Conservation (phyloP, 1,140 invertebrate genomes). For the Pachyrhynchus sulphureomaculatus region DNA sequence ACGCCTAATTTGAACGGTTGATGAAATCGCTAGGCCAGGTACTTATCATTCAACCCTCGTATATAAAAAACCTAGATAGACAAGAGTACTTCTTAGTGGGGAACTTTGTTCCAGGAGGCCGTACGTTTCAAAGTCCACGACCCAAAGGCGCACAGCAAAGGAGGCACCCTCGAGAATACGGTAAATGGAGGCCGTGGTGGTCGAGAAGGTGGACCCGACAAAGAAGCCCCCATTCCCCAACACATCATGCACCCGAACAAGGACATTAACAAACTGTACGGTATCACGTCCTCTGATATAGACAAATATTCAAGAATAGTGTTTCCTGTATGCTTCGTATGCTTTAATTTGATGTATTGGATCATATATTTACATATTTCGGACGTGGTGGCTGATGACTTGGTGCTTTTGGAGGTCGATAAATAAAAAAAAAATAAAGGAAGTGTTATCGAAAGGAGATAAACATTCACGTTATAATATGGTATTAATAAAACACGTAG, state of each 20-base stretch:
- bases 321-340: constrained; percentile 95
- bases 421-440: too few relatives aligned
- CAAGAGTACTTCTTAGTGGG: constrained; percentile 60
- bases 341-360: constrained; percentile 98
- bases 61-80: too few relatives aligned
- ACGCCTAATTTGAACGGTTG: too few relatives aligned
- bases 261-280: constrained; percentile 85
- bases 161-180: constrained; percentile 85
- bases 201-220: constrained; percentile 60
- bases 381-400: constrained; percentile 89
- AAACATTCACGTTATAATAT: too few relatives aligned
- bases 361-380: constrained; percentile 95
- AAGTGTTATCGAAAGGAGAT: too few relatives aligned
- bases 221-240: constrained; percentile 68
- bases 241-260: constrained; percentile 71
- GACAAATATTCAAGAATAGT: constrained; percentile 96
- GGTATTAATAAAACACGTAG: too few relatives aligned
- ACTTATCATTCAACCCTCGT: too few relatives aligned
- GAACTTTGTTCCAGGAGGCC: constrained; percentile 78
- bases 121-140: constrained; percentile 92
- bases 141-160: constrained; percentile 88
- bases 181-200: constrained; percentile 75
- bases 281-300: constrained; percentile 92
- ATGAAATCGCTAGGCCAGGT: too few relatives aligned
- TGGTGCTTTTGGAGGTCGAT: constrained; percentile 81